A percentile compares a stretch with the other conserved stretches of the same genome.
Evolutionary conservation across 2,888 invertebrate genomes (phyloP).

Genomic region (Spisula solida): DNA sequence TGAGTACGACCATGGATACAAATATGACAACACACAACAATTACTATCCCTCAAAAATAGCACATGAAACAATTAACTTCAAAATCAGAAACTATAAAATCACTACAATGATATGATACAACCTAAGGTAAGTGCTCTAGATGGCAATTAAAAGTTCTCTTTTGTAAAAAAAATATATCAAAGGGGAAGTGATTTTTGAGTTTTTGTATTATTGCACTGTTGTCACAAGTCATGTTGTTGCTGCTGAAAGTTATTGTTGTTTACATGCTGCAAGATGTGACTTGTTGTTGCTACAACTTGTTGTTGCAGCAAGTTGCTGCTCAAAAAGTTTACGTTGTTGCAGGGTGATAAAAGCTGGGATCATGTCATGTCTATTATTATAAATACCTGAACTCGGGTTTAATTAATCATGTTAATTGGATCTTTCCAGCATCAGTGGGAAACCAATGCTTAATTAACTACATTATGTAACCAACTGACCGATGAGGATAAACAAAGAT

Average conservation of each 20-base stretch:
- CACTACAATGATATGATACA: slow-evolving; percentile 17
- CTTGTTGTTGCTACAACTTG: no score
- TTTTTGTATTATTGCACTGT: no score
- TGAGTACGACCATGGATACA: neutral
- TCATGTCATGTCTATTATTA: neutral
- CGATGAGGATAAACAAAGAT: neutral
- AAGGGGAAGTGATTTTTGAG: neutral
- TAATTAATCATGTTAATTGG: slow-evolving; percentile 42
- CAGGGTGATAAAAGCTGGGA: neutral
- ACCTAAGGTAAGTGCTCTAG: neutral
- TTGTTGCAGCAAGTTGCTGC: no score
- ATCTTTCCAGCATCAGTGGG: slow-evolving; percentile 28
- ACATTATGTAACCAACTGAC: slow-evolving; percentile 32
- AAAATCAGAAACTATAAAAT: neutral
- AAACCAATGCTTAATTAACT: slow-evolving; percentile 4
- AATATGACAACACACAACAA: neutral
- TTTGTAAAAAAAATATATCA: neutral
- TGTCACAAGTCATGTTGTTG: no score
- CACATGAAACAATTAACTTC: slow-evolving; percentile 1
- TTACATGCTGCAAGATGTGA: no score
- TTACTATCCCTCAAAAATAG: neutral
- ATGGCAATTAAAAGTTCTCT: neutral
- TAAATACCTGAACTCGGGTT: neutral
- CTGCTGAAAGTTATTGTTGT: no score
- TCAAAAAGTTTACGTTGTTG: neutral